These are phyloP conservation scores for Drosophila littoralis DNA, from an alignment of 1,140 invertebrate species.

Conservation along the genomic window DNA sequence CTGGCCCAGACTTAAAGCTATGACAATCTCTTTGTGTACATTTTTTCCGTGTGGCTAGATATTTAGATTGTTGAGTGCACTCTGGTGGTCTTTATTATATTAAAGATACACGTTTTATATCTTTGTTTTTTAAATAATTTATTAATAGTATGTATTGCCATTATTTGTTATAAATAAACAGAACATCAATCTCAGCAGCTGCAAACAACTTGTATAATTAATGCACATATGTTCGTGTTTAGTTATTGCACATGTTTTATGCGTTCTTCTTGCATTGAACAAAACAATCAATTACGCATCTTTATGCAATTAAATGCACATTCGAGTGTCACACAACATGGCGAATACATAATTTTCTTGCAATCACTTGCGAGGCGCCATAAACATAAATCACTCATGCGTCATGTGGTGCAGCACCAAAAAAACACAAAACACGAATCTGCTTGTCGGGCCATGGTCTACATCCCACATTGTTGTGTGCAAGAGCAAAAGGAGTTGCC, in stretches of 20 bases:
- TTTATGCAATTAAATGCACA: conserved; percentile 67
- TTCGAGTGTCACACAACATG: conserved; percentile 52
- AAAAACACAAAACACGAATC: conserved; percentile 57
- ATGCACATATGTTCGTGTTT: conserved; percentile 2
- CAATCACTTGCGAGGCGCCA: conserved; percentile 30
- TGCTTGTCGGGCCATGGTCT: conserved; percentile 50
- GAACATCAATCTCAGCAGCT: neutral
- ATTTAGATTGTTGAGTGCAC: no score
- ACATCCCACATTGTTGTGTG: conserved; percentile 60
- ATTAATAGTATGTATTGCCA: no score
- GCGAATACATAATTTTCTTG: conserved; percentile 58
- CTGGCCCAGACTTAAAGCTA: no score
- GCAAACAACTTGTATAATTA: conserved; percentile 3
- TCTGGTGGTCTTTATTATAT: no score
- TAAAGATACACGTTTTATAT: no score
- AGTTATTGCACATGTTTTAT: neutral
- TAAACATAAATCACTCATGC: conserved; percentile 76
- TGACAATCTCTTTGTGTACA: no score
- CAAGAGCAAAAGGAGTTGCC: conserved; percentile 3
- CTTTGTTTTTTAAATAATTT: no score
- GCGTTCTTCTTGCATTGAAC: no score
- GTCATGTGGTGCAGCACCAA: conserved; percentile 67
- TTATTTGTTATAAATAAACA: no score
- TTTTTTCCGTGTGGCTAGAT: no score
- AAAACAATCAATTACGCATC: conserved; percentile 58